Evolutionary conservation across 2,888 invertebrate genomes (phyloP), one percentile per base, ranked within the genome.

Genomic region (Coremacera marginata): DNA sequence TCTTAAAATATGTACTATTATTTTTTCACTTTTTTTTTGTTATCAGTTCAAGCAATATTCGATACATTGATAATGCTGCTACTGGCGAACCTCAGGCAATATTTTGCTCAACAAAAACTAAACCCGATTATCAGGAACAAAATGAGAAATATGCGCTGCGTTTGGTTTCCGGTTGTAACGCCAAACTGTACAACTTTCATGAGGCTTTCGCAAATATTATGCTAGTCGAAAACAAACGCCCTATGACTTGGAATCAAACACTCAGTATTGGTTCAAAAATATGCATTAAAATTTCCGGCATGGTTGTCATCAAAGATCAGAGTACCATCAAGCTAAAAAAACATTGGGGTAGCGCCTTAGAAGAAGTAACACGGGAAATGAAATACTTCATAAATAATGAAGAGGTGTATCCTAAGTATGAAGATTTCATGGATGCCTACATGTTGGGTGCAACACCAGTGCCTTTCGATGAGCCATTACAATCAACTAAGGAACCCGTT

Each of bases 191-290:
- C 79, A 91, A 90, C 78, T 92, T 93, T 82, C 91, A 91, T 72
- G 92, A 93, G 82, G 92, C 93, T 0, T 89, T 93, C 83, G 90
- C 90, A 16, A 92, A 92, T 77, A 89, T 94, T 0, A 88, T 91
- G 25, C 91, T 91, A 81, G 92, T 92, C 80, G 91, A 91, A 77
- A 91, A 91, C 80, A 85, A 89, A 0, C 90, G 90, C 51, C 90
- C 93, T 0, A 89, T 90, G 77, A 90, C 92, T 0, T 94, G 94
- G 94, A 93, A 93, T 89, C 91, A 91, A 44, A 91, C 91, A 76
- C 87, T 95, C 65, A 91, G 91, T 71, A 91, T 93, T 80, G 92
- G 92, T 3, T 90, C 91, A 1, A 89, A 91, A 80, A 91, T 94
- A 34, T 89, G 90, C 79, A 93, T 95, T 79, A 92, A 92, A 14